A percentile compares a stretch with the other conserved stretches of the same genome.
phyloP scores from a whole-genome alignment of 2,797 vertebrate species.

The Sandelia bainsii region DNA sequence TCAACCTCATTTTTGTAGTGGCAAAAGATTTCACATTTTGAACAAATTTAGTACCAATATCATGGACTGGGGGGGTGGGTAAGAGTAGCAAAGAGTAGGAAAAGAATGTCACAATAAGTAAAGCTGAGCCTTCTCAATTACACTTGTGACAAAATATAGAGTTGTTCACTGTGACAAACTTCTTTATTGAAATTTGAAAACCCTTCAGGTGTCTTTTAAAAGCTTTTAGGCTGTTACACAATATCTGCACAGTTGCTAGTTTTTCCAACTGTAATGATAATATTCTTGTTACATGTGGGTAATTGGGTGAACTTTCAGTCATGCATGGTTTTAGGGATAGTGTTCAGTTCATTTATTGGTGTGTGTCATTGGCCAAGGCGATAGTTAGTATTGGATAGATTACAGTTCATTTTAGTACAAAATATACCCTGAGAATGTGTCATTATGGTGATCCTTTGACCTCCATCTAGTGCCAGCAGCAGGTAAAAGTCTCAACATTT shows the following conservation, averaged over 20 bases:
- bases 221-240: neutral
- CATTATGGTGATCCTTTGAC: neutral
- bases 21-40: slow-evolving; percentile 13
- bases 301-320: neutral
- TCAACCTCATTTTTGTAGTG: slow-evolving; percentile 28
- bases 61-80: too few species aligned
- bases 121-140: neutral
- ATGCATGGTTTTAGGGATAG: neutral
- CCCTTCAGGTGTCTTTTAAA: neutral
- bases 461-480: neutral
- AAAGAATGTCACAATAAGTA: neutral
- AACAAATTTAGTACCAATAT: neutral
- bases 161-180: neutral
- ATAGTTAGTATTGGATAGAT: neutral
- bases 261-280: neutral
- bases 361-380: neutral
- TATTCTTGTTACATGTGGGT: neutral
- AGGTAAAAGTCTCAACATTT: neutral
- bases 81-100: neutral
- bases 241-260: neutral
- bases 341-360: neutral
- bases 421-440: neutral
- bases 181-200: neutral
- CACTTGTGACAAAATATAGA: neutral
- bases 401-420: too few species aligned